A percentile compares a stretch with the other conserved stretches of the same genome.
Evolutionary conservation across 2,113 vertebrate genomes (phyloP).

Genomic region (Lipophrys pholis): DNA sequence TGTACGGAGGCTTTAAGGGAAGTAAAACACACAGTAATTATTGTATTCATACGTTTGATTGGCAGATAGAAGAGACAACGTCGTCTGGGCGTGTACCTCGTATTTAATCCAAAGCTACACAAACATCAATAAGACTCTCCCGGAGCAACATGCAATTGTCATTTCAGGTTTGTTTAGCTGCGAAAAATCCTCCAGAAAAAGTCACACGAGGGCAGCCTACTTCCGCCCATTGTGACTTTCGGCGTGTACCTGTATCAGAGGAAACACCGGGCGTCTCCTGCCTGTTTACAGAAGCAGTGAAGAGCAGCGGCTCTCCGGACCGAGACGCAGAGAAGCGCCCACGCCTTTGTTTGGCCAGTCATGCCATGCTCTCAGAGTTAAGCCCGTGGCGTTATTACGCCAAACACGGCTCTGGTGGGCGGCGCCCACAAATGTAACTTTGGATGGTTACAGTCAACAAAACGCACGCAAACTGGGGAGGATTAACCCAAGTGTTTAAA

Average conservation of each 20-base stretch:
- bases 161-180: not conserved
- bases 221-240: slow-evolving; percentile 33
- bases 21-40: slow-evolving; percentile 16
- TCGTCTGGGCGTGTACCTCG: not conserved
- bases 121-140: slow-evolving; percentile 12
- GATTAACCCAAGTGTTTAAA: not conserved
- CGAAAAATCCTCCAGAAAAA: not conserved
- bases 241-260: slow-evolving; percentile 21
- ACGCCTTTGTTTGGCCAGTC: slow-evolving; percentile 64
- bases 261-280: slow-evolving; percentile 39
- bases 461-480: slow-evolving; percentile 5
- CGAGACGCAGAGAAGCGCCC: slow-evolving; percentile 35
- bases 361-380: slow-evolving; percentile 36
- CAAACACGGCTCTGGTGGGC: slow-evolving; percentile 47
- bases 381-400: slow-evolving; percentile 47
- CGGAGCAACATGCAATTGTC: slow-evolving; percentile 6
- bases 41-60: not conserved
- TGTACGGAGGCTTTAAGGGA: not conserved
- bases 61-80: not conserved
- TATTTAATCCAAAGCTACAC: slow-evolving; percentile 16
- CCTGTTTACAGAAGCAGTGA: slow-evolving; percentile 28
- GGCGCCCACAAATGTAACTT: slow-evolving; percentile 41
- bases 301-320: slow-evolving; percentile 6
- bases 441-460: slow-evolving; percentile 44
- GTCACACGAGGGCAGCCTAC: slow-evolving; percentile 9